Conservation (phyloP, 2,888 invertebrate genomes). For the Hypselothyrea guttata region DNA sequence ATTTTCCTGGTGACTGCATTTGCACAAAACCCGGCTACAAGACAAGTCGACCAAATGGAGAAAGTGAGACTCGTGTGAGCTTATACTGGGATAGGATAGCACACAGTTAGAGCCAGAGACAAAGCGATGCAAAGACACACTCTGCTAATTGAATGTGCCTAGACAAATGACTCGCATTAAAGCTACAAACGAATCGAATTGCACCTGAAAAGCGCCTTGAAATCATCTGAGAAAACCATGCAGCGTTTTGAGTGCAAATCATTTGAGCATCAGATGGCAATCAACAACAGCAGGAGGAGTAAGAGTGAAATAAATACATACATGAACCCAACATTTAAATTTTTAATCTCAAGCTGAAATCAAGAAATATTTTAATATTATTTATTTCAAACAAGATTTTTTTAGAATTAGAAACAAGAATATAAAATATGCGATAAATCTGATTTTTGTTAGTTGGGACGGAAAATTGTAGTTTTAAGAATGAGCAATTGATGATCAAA, state of each 20-base stretch:
- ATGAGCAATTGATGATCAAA: too few species aligned
- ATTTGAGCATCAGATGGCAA: conserved; percentile 48
- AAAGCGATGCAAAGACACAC: neutral
- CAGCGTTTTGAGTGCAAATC: conserved; percentile 44
- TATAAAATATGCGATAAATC: too few species aligned
- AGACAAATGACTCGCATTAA: neutral
- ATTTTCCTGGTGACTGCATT: conserved; percentile 62
- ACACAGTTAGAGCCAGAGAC: conserved; percentile 19
- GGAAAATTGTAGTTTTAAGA: too few species aligned
- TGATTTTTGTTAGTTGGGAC: too few species aligned
- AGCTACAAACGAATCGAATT: neutral
- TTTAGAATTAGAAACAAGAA: too few species aligned
- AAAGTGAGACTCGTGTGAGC: conserved; percentile 11
- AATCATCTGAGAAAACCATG: conserved; percentile 57
- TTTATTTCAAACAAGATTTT: too few species aligned
- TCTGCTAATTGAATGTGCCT: conserved; percentile 2
- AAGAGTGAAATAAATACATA: too few species aligned
- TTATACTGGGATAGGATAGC: conserved; percentile 2
- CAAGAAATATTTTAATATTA: too few species aligned
- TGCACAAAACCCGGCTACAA: conserved; percentile 46
- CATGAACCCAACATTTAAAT: conserved; percentile 8
- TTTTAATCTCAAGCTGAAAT: too few species aligned
- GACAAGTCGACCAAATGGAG: conserved; percentile 11
- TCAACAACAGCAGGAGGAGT: too few species aligned
- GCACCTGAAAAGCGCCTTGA: conserved; percentile 28